Evolutionary conservation across 2,888 invertebrate species (phyloP).

Genomic region (Scrobipalpa atriplicella): DNA sequence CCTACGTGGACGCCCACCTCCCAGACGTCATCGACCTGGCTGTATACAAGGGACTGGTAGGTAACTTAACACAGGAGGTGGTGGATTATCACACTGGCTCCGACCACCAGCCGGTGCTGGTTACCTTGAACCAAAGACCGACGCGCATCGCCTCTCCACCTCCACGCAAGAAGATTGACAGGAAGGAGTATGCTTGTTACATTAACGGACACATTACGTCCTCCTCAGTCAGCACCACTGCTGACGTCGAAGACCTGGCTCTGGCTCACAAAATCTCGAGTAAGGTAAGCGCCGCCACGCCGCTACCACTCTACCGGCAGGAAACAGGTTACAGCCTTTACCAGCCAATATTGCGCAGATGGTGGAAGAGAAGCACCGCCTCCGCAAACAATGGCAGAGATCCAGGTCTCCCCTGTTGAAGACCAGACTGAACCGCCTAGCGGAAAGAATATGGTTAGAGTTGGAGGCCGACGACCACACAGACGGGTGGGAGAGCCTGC

Average conservation of each 20-base stretch:
- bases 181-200: neutral
- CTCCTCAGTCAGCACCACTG: neutral
- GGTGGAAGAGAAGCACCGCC: too few species aligned
- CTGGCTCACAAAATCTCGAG: too few species aligned
- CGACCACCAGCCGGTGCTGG: constrained; percentile 19
- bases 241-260: neutral
- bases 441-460: too few species aligned
- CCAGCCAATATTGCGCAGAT: too few species aligned
- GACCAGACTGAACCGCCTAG: too few species aligned
- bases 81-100: constrained; percentile 9
- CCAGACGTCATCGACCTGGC: neutral
- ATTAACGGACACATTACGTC: neutral
- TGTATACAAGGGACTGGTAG: neutral
- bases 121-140: neutral
- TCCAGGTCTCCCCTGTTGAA: too few species aligned
- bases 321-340: too few species aligned
- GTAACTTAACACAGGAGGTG: neutral
- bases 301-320: too few species aligned
- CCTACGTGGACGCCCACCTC: neutral
- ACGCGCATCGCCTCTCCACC: neutral
- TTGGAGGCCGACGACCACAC: too few species aligned
- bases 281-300: too few species aligned
- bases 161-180: neutral
- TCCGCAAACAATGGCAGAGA: too few species aligned
- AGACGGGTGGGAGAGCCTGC: too few species aligned